Evolutionary conservation across 2,888 invertebrate species (phyloP).

Genomic region (Dione juno): DNA sequence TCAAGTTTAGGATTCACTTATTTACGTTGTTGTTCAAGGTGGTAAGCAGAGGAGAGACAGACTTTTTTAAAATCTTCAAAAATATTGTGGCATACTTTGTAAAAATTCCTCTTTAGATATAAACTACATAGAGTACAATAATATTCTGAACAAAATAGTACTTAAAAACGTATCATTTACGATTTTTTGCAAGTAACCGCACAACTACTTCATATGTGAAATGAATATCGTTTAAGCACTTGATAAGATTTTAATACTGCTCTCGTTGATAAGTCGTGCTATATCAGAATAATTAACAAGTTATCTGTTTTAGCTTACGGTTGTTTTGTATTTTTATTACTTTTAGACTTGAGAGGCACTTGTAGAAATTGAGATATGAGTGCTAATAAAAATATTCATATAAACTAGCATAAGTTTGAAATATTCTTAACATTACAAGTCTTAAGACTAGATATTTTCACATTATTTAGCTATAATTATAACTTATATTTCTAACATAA

Average conservation of each 20-base stretch:
- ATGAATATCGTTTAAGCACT: constrained; percentile 12
- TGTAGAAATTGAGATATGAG: neutral
- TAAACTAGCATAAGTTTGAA: neutral
- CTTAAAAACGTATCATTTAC: neutral
- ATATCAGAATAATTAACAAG: constrained; percentile 22
- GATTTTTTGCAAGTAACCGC: neutral
- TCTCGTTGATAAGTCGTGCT: constrained; percentile 26
- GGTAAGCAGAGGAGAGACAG: too few species aligned
- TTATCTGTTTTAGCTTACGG: constrained; percentile 2
- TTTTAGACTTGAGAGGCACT: neutral
- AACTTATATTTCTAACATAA: neutral
- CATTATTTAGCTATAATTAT: neutral
- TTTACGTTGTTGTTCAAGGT: too few species aligned
- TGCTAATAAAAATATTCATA: neutral
- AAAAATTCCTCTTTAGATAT: too few species aligned
- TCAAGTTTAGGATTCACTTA: neutral
- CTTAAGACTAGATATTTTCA: constrained; percentile 34
- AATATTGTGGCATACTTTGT: too few species aligned
- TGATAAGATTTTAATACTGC: constrained; percentile 26
- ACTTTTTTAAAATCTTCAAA: too few species aligned
- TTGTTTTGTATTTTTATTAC: neutral
- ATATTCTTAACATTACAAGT: neutral
- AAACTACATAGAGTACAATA: too few species aligned
- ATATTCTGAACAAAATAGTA: neutral
- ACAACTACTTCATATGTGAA: neutral